These are phyloP conservation scores for Hycleus cichorii DNA, from an alignment of 1,140 invertebrate genomes.

Conservation along the genomic window DNA sequence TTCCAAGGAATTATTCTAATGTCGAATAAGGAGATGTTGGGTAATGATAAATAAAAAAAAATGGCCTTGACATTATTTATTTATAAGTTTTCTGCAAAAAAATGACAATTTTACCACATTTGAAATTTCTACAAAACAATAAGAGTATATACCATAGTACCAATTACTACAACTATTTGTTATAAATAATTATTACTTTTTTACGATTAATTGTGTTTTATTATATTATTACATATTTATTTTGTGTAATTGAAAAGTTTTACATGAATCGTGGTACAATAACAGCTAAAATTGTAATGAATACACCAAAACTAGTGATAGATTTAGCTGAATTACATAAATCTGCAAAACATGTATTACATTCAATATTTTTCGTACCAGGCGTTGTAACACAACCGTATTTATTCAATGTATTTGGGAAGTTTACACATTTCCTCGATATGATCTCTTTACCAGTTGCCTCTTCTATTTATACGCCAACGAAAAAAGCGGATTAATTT, in stretches of 20 bases:
- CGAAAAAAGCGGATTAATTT: no score
- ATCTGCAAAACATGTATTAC: slow-evolving; percentile 3
- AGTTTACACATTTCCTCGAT: slow-evolving; percentile 6
- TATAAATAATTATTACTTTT: no score
- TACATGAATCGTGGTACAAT: slow-evolving; percentile 20
- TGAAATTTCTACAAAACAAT: neutral
- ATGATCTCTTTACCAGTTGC: neutral
- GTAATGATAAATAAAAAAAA: slow-evolving; percentile 4
- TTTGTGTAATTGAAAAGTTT: neutral
- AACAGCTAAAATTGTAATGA: slow-evolving; percentile 38
- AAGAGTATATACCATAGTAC: neutral
- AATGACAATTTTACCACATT: neutral
- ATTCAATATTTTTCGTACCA: neutral
- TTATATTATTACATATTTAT: no score
- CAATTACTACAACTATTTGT: no score
- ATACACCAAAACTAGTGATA: slow-evolving; percentile 31
- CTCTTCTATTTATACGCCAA: neutral
- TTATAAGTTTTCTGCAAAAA: neutral
- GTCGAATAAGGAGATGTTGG: slow-evolving; percentile 14
- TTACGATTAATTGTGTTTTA: no score
- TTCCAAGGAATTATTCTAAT: slow-evolving; percentile 36
- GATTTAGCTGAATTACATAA: slow-evolving; percentile 1
- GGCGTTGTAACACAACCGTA: slow-evolving; percentile 3
- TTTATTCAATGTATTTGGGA: neutral
- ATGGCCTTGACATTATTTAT: neutral